Base-by-base conservation (phyloP, 1,140 invertebrate species). In the Leptopilina boulardi region DNA sequence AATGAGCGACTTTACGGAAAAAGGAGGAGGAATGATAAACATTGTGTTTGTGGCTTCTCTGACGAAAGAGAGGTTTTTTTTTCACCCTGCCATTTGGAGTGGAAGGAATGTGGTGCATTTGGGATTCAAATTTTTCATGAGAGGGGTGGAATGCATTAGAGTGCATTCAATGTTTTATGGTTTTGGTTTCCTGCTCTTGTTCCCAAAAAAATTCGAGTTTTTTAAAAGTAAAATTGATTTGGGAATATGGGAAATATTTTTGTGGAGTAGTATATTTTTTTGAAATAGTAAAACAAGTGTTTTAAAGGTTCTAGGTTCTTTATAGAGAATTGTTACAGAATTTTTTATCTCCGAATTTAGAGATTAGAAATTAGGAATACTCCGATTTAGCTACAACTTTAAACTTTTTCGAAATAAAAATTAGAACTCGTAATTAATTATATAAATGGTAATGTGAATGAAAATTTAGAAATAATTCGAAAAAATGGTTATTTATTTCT, bases 101-200 rank as follows among this genome's bases (percentile, higher is more conserved):
- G 59, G 59, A 66, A 66, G 59, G 59, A 66, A 66, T 30, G 59
- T 23, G 59, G 30, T 66, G 26, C 59, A 66, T 66, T 66, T 66
- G 59, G 26, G 59, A 66, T 26, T 66, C 59, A 66, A 66, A 66
- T 66, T 66, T 66, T n/a, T 66, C 11, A 66, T 30, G 59, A 8
- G 23, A 15, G 56, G 26, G 26, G 23, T 15, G 26, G 59, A 30
- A 66, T 66, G n/a, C n/a, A 66, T 66, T 30, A 66, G 11, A 30
- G 13, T 66, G 26, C 56, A 66, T 66, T 66, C 59, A 66, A 66
- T n/a, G 59, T 30, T 66, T 34, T 66, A 51, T 15, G 18, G n/a
- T 51, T 51, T 51, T 18, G 47, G 47, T 51, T 51, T 51, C 47
- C 47, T 51, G n/a, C n/a, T n/a, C 47, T 51, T n/a, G n/a, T n/a